These are phyloP conservation scores for Bombus ignitus DNA, from an alignment of 1,140 invertebrate species.

Conservation along the genomic window DNA sequence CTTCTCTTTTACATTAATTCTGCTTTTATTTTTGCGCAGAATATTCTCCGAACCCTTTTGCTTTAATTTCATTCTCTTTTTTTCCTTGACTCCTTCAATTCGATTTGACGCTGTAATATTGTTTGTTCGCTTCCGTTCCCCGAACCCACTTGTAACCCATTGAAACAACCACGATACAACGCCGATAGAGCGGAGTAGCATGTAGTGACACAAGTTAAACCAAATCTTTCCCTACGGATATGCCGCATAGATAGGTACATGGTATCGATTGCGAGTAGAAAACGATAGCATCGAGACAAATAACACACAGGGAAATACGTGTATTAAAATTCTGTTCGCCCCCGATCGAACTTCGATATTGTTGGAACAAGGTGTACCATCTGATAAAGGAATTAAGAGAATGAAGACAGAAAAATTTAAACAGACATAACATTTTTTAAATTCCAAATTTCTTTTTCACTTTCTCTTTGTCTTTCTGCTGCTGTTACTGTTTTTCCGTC, in stretches of 20 bases:
- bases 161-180: constrained; percentile 19
- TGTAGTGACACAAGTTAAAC: constrained; percentile 1
- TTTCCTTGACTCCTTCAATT: too few relatives aligned
- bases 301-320: background rate
- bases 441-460: too few relatives aligned
- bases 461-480: too few relatives aligned
- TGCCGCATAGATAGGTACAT: background rate
- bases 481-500: too few relatives aligned
- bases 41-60: background rate
- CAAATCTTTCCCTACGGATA: constrained; percentile 13
- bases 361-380: background rate
- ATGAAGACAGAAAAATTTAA: background rate
- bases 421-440: background rate
- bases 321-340: background rate
- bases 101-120: constrained; percentile 9
- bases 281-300: background rate
- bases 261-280: constrained; percentile 1
- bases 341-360: background rate
- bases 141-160: constrained; percentile 21
- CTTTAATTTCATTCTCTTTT: too few relatives aligned
- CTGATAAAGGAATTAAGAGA: background rate
- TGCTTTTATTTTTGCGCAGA: too few relatives aligned
- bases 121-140: constrained; percentile 12
- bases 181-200: background rate
- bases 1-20: background rate